These are phyloP conservation scores for Falco concolor DNA, from an alignment of 2,797 vertebrate species.

Conservation along the genomic window DNA sequence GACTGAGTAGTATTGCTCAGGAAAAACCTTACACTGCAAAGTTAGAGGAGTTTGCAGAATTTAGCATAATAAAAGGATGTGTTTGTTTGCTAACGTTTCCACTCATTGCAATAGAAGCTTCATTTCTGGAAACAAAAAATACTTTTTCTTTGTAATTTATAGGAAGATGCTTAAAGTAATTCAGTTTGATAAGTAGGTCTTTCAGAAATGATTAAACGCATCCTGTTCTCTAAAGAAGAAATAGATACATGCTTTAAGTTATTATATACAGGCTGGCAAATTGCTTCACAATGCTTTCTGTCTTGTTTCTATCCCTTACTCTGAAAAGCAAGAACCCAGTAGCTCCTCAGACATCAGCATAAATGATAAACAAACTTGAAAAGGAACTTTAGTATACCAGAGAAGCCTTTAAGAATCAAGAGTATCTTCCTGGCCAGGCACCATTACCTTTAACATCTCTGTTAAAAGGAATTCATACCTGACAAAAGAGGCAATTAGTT, in stretches of 20 bases:
- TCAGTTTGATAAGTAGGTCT: not conserved
- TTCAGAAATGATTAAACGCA: constrained; percentile 11
- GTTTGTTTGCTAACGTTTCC: not conserved
- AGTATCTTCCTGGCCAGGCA: not conserved
- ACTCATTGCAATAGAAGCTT: not conserved
- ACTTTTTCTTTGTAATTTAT: not conserved
- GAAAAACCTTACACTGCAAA: not conserved
- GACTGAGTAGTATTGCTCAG: not conserved
- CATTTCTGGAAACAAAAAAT: not conserved
- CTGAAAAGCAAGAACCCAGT: not conserved
- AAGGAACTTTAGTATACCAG: not conserved
- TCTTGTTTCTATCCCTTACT: not conserved
- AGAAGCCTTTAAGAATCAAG: not conserved
- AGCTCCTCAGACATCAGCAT: not conserved
- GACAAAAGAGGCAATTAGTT: constrained; percentile 58
- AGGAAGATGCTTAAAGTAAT: not conserved
- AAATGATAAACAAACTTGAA: not conserved
- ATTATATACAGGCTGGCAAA: not conserved
- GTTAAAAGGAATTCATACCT: constrained; percentile 46
- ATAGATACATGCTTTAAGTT: not conserved
- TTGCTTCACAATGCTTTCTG: not conserved
- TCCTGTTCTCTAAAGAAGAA: not conserved
- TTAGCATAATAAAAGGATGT: not conserved
- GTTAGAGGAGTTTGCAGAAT: not conserved
- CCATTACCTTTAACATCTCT: constrained; percentile 8